Evolutionary conservation across 2,797 vertebrate genomes (phyloP), one percentile per base, ranked within the genome.

Genomic region (Etheostoma nigrum): DNA sequence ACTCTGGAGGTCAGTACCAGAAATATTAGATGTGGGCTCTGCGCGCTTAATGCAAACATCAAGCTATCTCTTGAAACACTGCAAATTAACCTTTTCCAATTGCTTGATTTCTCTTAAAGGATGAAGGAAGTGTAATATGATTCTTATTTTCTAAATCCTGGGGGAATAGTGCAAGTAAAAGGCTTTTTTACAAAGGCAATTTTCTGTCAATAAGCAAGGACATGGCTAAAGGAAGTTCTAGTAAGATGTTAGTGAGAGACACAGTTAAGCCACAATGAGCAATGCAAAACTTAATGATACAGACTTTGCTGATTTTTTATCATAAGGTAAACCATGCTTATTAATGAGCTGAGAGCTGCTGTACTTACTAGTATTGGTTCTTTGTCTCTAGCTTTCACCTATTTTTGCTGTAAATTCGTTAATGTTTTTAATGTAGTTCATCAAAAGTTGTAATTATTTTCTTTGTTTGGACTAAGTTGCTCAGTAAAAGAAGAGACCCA

Each of bases 401-500:
- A 75, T 78, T 79, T 93, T 71, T 72, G 33, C 68, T 77, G 60
- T 73, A 72, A 89, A 89, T 86, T 84, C 10, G 58, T 72, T 86
- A 71, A 79, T 74, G 27, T 48, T 79, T 87, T 80, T 67, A 57
- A 65, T 74, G 69, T 76, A 54, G 74, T 84, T 84, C 72, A 76
- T 84, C 48, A 65, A 61, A 85, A 89, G 62, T 90, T 91, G 65
- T 88, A 86, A 88, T 92, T 88, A 88, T 90, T 82, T 81, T 67
- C 55, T 92, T 88, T 92, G 91, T 94, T 94, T 91, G 86, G 84
- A 89, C 59, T 65, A 77, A 77, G 74, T 80, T 80, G 72, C 91
- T 95, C 89, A 93, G 94, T 94, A 93, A 93, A 89, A 76, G 85
- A 89, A 76, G 81, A 93, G 78, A 93, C 67, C 71, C 84, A 88